phyloP scores from a whole-genome alignment of 1,140 invertebrate species.

The Caenorhabditis brenneri region DNA sequence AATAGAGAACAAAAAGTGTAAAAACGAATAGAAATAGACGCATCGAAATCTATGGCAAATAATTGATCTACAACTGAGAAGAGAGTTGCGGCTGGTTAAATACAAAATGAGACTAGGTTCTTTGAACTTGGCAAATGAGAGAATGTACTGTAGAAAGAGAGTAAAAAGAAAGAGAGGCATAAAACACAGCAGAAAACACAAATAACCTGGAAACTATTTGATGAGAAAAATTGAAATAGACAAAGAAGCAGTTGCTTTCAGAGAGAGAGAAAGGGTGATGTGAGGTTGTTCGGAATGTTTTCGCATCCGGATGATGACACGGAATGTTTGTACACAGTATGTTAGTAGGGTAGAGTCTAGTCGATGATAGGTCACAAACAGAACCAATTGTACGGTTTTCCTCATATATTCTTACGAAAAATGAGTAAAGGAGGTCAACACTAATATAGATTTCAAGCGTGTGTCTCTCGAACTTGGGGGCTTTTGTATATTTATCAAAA shows the following conservation, averaged over 20 bases:
- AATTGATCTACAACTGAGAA: background rate
- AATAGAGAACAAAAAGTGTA: background rate
- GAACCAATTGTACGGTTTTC: no score
- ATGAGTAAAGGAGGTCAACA: no score
- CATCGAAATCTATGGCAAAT: background rate
- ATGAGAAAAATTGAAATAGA: background rate
- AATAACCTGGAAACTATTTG: background rate
- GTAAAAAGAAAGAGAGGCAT: background rate
- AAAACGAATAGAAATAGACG: background rate
- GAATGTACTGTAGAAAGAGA: background rate
- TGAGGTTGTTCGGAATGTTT: background rate
- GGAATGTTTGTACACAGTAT: background rate
- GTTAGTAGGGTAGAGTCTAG: background rate
- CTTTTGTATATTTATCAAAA: no score
- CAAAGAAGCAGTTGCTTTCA: background rate
- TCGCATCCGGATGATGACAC: no score
- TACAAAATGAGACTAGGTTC: background rate
- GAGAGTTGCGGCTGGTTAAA: background rate
- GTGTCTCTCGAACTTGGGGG: no score
- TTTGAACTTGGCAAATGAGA: background rate
- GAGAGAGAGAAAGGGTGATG: background rate
- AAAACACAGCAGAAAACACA: conserved; percentile 3
- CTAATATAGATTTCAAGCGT: no score
- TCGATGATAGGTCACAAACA: background rate
- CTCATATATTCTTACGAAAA: no score